Conservation (phyloP, 1,140 invertebrate genomes). For the Magallana gigas region DNA sequence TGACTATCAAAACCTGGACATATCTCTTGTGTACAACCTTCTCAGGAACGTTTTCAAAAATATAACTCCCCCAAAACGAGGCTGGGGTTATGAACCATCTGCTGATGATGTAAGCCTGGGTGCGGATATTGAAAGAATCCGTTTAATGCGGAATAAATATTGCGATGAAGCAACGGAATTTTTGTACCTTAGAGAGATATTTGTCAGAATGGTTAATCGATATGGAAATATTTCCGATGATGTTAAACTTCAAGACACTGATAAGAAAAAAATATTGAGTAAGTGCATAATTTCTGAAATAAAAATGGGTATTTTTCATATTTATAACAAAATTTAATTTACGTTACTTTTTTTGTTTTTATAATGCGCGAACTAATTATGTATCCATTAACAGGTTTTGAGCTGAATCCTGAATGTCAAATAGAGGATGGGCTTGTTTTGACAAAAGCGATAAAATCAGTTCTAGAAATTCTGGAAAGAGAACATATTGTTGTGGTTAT, state of each 20-base stretch:
- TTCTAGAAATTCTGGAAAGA: not conserved
- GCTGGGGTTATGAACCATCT: not conserved
- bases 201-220: not conserved
- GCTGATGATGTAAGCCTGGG: not conserved
- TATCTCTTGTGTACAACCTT: not conserved
- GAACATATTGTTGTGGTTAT: not conserved
- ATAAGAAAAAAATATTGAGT: not conserved
- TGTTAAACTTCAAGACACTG: too few species aligned
- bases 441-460: not conserved
- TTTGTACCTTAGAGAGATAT: not conserved
- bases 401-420: not conserved
- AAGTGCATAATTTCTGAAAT: not conserved
- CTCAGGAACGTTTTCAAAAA: not conserved
- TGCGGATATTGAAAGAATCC: not conserved
- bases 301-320: too few species aligned
- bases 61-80: not conserved
- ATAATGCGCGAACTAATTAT: too few species aligned
- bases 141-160: not conserved
- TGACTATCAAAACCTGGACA: not conserved
- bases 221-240: slow-evolving; percentile 16
- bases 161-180: not conserved
- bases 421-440: not conserved
- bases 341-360: too few species aligned
- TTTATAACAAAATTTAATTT: too few species aligned
- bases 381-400: not conserved